Percentiles rank a stretch among this genome's conserved stretches.
These are phyloP conservation scores for Hoplostethus atlanticus DNA, from an alignment of 2,797 vertebrate genomes.

Conservation along the genomic window DNA sequence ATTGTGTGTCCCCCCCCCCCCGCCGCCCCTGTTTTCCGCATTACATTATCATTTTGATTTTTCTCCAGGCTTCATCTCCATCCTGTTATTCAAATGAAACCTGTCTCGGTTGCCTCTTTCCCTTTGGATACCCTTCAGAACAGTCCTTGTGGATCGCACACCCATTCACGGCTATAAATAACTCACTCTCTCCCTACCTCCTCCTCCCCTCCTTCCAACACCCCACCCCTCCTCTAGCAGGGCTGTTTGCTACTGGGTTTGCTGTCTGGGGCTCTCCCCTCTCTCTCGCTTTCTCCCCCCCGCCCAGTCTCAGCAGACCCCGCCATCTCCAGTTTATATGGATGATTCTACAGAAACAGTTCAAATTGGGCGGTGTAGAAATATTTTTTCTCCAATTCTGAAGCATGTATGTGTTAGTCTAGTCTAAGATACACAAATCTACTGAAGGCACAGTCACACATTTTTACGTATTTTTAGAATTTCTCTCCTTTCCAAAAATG, in stretches of 20 bases:
- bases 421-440: too few species aligned
- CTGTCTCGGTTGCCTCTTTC: constrained; percentile 73
- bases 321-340: constrained; percentile 54
- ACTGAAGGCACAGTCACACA: too few species aligned
- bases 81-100: constrained; percentile 78
- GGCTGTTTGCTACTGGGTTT: constrained; percentile 67
- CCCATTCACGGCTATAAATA: constrained; percentile 88
- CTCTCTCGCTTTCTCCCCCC: constrained; percentile 49
- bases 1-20: constrained; percentile 11
- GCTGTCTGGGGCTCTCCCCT: constrained; percentile 75
- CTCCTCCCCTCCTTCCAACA: constrained; percentile 35
- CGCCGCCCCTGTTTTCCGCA: constrained; percentile 27
- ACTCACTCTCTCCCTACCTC: constrained; percentile 51
- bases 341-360: too few species aligned
- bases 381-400: too few species aligned
- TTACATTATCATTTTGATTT: constrained; percentile 45
- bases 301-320: constrained; percentile 56
- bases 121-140: constrained; percentile 84
- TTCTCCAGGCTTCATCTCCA: constrained; percentile 22
- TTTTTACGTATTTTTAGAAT: too few species aligned
- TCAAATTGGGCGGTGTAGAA: too few species aligned
- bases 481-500: too few species aligned
- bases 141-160: constrained; percentile 83
- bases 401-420: too few species aligned
- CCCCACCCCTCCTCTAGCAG: constrained; percentile 48